phyloP scores from a whole-genome alignment of 2,888 invertebrate genomes.

The Dicyrtomina minuta region DNA sequence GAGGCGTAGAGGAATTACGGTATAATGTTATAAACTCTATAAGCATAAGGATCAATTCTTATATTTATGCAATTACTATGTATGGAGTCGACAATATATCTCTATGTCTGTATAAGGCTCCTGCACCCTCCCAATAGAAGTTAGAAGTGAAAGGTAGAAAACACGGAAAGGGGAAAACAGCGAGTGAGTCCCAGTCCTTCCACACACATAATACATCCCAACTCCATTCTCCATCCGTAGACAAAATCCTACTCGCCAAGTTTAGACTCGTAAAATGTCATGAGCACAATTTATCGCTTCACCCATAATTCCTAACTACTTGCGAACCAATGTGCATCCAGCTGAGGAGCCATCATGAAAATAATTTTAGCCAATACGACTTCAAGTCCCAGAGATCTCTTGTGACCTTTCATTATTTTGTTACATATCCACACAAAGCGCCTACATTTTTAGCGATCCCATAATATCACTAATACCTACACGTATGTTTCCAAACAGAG shows the following conservation, averaged over 20 bases:
- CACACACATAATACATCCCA: not conserved
- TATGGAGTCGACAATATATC: too few relatives aligned
- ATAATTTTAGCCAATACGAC: slow-evolving; percentile 38
- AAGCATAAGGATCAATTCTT: too few relatives aligned
- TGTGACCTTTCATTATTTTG: slow-evolving; percentile 28
- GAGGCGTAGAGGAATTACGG: too few relatives aligned
- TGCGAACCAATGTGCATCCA: slow-evolving; percentile 39
- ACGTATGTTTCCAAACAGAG: too few relatives aligned
- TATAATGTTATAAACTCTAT: too few relatives aligned
- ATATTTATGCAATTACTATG: too few relatives aligned
- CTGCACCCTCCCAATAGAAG: too few relatives aligned
- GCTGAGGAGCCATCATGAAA: slow-evolving; percentile 47
- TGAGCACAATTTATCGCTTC: slow-evolving; percentile 49
- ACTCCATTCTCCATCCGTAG: not conserved
- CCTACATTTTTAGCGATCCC: not conserved
- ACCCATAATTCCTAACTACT: slow-evolving; percentile 45
- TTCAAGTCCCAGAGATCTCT: slow-evolving; percentile 13
- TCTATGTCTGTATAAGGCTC: too few relatives aligned
- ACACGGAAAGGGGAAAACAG: too few relatives aligned
- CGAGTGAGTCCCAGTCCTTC: not conserved
- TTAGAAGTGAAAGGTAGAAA: too few relatives aligned
- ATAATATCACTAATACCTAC: too few relatives aligned
- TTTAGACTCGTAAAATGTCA: slow-evolving; percentile 45
- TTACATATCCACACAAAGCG: not conserved
- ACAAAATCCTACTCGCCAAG: slow-evolving; percentile 13